These are phyloP conservation scores for Epinephelus malabaricus DNA, from an alignment of 2,797 vertebrate species.

Conservation along the genomic window DNA sequence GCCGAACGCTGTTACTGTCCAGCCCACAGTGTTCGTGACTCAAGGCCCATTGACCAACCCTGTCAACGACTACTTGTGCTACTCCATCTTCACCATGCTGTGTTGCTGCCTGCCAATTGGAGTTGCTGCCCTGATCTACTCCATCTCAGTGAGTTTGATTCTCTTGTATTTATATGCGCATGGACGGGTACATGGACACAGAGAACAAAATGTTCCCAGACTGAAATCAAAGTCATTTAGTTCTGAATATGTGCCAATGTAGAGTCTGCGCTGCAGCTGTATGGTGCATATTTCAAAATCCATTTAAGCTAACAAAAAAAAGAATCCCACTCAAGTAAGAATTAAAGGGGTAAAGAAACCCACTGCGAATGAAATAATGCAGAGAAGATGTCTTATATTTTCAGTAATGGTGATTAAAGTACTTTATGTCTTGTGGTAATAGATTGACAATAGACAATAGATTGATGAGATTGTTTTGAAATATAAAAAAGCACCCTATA, in stretches of 20 bases:
- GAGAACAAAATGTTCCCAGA: background rate
- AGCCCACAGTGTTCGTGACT: conserved; percentile 71
- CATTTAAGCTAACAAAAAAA: background rate
- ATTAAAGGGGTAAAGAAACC: background rate
- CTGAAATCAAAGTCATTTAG: background rate
- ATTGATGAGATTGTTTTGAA: background rate
- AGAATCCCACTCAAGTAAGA: background rate
- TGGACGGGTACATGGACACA: background rate
- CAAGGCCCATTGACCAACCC: conserved; percentile 55
- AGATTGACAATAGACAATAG: background rate
- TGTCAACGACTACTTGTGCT: conserved; percentile 81
- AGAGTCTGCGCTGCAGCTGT: background rate
- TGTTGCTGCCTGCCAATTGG: conserved; percentile 88
- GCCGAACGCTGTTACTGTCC: conserved; percentile 51
- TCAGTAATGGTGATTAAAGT: background rate
- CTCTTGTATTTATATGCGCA: background rate
- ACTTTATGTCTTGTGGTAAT: background rate
- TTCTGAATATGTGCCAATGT: background rate
- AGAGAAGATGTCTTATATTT: background rate
- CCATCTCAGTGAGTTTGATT: conserved; percentile 82
- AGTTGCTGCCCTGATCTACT: conserved; percentile 84
- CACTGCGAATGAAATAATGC: background rate
- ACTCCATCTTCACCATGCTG: conserved; percentile 86
- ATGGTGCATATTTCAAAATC: background rate
- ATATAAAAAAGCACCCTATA: background rate